These are phyloP conservation scores for Selenia dentaria DNA, from an alignment of 2,888 invertebrate species.

Conservation along the genomic window DNA sequence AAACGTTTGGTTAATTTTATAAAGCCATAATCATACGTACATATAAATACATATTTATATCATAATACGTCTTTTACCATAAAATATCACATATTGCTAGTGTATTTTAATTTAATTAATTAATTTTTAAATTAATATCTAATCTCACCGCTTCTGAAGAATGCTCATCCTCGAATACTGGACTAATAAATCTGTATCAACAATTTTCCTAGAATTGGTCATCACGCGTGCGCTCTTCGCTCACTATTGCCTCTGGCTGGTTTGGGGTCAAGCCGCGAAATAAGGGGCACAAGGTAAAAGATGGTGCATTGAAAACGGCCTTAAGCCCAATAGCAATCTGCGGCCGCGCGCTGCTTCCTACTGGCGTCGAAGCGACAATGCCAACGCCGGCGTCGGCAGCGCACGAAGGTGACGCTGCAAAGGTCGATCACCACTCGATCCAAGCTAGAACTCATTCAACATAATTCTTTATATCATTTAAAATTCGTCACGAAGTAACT, in stretches of 20 bases:
- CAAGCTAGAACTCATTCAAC: slow-evolving; percentile 36
- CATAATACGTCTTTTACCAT: too few relatives aligned
- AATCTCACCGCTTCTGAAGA: slow-evolving; percentile 23
- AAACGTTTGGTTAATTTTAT: too few relatives aligned
- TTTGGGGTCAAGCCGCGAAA: slow-evolving; percentile 75
- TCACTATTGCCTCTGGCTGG: slow-evolving; percentile 45
- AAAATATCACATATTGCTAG: too few relatives aligned
- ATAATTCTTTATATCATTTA: slow-evolving; percentile 18
- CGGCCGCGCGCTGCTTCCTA: slow-evolving; percentile 78
- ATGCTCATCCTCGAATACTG: slow-evolving; percentile 19
- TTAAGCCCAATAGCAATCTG: slow-evolving; percentile 83
- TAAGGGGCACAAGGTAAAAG: slow-evolving; percentile 84
- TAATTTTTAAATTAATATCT: slow-evolving; percentile 8
- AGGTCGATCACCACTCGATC: slow-evolving; percentile 68
- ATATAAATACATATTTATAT: too few relatives aligned
- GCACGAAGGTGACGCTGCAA: slow-evolving; percentile 74
- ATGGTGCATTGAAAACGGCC: slow-evolving; percentile 84
- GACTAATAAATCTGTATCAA: slow-evolving; percentile 9
- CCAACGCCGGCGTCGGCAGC: slow-evolving; percentile 62
- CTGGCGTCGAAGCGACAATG: slow-evolving; percentile 80
- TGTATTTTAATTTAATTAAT: too few relatives aligned
- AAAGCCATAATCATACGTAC: too few relatives aligned
- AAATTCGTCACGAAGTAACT: slow-evolving; percentile 8
- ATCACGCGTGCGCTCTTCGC: slow-evolving; percentile 43
- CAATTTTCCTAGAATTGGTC: slow-evolving; percentile 15